Evolutionary conservation across 53 echinoderm and acorn worm genomes (phyloP).

Genomic region (Glandiceps talaboti): DNA sequence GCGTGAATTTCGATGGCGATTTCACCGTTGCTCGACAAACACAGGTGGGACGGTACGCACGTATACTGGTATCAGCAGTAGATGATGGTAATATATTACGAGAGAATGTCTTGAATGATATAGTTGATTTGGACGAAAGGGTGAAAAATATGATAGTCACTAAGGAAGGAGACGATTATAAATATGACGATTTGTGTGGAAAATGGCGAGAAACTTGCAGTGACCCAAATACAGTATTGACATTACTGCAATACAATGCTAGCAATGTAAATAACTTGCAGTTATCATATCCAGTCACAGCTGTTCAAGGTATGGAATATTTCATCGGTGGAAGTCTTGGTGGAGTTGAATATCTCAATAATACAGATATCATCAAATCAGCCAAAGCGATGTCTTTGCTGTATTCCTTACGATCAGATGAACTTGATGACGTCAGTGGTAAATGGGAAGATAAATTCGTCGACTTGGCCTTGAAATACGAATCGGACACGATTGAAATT

Average conservation of each 20-base stretch:
- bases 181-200: slow-evolving; percentile 6
- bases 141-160: neutral
- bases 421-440: neutral
- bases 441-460: neutral
- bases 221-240: neutral
- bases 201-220: slow-evolving; percentile 7
- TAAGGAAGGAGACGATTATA: neutral
- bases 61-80: neutral
- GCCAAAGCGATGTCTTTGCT: neutral
- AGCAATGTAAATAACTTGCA: neutral
- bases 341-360: neutral
- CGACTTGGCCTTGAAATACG: neutral
- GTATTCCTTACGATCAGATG: neutral
- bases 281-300: slow-evolving; percentile 1
- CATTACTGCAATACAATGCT: neutral
- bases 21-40: neutral
- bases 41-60: neutral
- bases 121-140: neutral
- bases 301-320: neutral
- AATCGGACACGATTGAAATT: neutral
- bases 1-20: neutral
- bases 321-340: slow-evolving; percentile 3
- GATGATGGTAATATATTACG: neutral
- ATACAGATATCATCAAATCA: neutral
- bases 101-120: neutral